Percentiles rank a stretch among this genome's conserved stretches.
These are phyloP conservation scores for Streptopelia turtur DNA, from an alignment of 2,797 vertebrate genomes.

Conservation along the genomic window DNA sequence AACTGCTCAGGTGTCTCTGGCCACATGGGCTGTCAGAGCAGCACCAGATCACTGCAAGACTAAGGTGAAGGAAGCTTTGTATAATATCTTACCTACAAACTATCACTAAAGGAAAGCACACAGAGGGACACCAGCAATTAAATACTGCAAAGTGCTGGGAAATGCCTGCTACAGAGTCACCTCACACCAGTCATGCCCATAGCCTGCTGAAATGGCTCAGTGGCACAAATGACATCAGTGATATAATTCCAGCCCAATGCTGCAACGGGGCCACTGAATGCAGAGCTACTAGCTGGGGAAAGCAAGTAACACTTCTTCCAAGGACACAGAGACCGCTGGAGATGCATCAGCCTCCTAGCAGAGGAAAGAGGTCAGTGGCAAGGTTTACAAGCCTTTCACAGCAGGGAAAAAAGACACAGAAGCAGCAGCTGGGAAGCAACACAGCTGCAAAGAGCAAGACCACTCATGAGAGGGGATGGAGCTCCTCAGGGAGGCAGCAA, in stretches of 20 bases:
- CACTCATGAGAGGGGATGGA: background rate
- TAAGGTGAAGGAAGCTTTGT: background rate
- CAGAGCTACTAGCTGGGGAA: background rate
- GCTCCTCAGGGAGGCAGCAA: background rate
- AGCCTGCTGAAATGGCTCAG: background rate
- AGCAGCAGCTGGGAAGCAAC: background rate
- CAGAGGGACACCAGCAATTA: background rate
- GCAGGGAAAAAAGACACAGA: background rate
- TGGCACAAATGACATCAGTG: background rate
- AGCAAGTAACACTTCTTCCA: background rate
- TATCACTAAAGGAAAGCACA: background rate
- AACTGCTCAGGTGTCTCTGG: background rate
- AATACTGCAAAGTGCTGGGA: background rate
- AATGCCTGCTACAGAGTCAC: background rate
- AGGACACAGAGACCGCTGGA: background rate
- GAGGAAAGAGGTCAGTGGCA: background rate
- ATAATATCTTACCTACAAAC: background rate
- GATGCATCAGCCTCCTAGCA: background rate
- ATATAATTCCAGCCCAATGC: fast-evolving
- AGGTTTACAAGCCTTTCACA: background rate
- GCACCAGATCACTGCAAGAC: background rate
- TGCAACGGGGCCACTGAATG: background rate
- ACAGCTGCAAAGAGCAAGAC: background rate
- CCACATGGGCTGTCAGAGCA: fast-evolving
- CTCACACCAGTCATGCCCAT: background rate